Base-by-base conservation (phyloP, 2,113 vertebrate species). In the Menidia beryllina region DNA sequence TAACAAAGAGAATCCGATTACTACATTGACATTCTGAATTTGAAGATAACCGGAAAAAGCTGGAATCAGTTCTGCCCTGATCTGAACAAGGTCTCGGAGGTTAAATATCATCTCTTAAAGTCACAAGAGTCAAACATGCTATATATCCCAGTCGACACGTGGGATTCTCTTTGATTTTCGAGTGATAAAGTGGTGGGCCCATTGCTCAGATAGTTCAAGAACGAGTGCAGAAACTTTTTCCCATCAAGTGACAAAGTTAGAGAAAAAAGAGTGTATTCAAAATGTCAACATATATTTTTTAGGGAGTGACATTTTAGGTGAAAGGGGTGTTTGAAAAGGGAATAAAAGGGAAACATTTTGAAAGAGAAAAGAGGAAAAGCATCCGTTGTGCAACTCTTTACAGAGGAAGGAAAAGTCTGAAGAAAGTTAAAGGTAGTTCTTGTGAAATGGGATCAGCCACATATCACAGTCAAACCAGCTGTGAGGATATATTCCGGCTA, bases 1-100 rank as follows among this genome's bases (percentile, higher is more conserved):
- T 58, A 50, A 53, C 41, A 36, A 55, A 75, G 72, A 34, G n/a
- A 61, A 50, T 65, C 23, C 75, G 78, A 81, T 43, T 72, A 74
- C 80, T 77, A 81, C 69, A 10, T 50, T 86, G 83, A 87, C 90
- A 88, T 89, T 91, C 89, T 83, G 83, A 88, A 73, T 82, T 59
- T 64, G 11, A 67, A 13, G 59, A 24, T 27, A 39, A 38, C 36
- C 41, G 60, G 43, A 66, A 76, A 76, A 72, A 38, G 54, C 38
- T 76, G 67, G 0, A 65, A 63, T 59, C 49, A 26, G 48, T 73
- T 48, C 62, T 57, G 75, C 57, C 1, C 26, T 61, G 30, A 71
- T 59, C 63, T 70, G 67, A 72, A 55, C 25, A 1, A 0, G 26
- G 47, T 43, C 7, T 19, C 15, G 5, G 7, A 13, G 30, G 20